Percentiles rank a stretch among this genome's conserved stretches.
Evolutionary conservation across 2,113 vertebrate genomes (phyloP).

Genomic region (Lampris megalopsis): DNA sequence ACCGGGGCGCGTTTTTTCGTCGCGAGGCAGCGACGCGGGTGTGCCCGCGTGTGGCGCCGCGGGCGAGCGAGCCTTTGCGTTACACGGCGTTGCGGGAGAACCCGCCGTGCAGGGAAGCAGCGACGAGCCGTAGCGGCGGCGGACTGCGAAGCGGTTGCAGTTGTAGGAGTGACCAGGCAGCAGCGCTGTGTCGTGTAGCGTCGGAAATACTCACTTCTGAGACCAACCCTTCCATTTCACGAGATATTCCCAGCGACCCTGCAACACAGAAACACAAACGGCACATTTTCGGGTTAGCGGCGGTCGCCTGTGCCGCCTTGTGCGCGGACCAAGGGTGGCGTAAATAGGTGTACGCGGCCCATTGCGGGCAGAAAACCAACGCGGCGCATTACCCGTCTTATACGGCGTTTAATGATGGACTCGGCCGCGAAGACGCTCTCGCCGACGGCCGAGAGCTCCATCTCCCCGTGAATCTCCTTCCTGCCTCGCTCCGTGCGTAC

Average conservation of each 20-base stretch:
- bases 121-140: slow-evolving; percentile 15
- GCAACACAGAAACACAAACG: slow-evolving; percentile 62
- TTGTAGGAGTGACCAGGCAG: slow-evolving; percentile 68
- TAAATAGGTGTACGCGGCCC: slow-evolving; percentile 48
- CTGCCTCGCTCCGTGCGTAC: slow-evolving; percentile 44
- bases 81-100: background rate
- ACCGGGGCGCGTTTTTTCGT: too few species aligned
- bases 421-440: slow-evolving; percentile 96
- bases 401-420: slow-evolving; percentile 93
- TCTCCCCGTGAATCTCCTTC: slow-evolving; percentile 84
- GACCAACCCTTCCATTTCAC: slow-evolving; percentile 99
- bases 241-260: slow-evolving; percentile 98
- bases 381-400: slow-evolving; percentile 87
- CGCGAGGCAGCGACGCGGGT: too few species aligned
- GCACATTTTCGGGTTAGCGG: slow-evolving; percentile 35
- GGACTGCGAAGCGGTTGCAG: slow-evolving; percentile 50
- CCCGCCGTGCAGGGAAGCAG: slow-evolving; percentile 25
- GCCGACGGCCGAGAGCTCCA: slow-evolving; percentile 96
- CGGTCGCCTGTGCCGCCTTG: slow-evolving; percentile 15
- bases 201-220: slow-evolving; percentile 91
- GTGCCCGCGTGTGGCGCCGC: too few species aligned
- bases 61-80: too few species aligned
- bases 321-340: slow-evolving; percentile 63
- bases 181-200: slow-evolving; percentile 71
- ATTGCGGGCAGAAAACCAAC: slow-evolving; percentile 8